phyloP scores from a whole-genome alignment of 2,888 invertebrate species.

The Dinocampus coccinellae region DNA sequence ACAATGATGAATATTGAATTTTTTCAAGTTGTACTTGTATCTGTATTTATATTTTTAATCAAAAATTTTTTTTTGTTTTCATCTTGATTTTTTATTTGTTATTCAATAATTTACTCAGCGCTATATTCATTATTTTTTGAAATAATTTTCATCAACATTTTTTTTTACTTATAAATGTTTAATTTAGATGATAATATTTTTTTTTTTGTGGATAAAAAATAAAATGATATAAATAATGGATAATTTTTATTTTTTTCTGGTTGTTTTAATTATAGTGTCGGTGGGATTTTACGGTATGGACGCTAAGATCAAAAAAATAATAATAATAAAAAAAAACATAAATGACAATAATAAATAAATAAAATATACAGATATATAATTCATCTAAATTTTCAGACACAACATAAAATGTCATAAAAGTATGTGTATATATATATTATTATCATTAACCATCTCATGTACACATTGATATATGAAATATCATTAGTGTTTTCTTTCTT shows the following conservation, averaged over 20 bases:
- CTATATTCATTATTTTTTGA: too few species aligned
- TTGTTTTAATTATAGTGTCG: constrained; percentile 21
- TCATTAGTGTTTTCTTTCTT: neutral
- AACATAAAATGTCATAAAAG: neutral
- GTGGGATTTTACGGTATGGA: constrained; percentile 26
- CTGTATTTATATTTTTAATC: too few species aligned
- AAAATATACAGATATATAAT: constrained; percentile 13
- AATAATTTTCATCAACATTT: neutral
- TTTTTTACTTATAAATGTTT: neutral
- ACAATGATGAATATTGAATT: too few species aligned
- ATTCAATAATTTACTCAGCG: too few species aligned
- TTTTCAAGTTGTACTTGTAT: too few species aligned
- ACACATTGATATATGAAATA: constrained; percentile 27
- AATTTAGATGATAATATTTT: too few species aligned
- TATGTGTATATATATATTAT: too few species aligned
- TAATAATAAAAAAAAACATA: too few species aligned
- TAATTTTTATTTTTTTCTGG: constrained; percentile 10
- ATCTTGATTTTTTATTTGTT: neutral
- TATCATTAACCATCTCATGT: constrained; percentile 12
- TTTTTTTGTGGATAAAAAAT: neutral
- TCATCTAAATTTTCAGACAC: neutral
- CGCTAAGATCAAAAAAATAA: too few species aligned
- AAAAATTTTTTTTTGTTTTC: neutral
- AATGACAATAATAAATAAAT: constrained; percentile 14
- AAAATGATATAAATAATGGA: too few species aligned